Conservation (phyloP, 2,113 vertebrate genomes). For the Struthio camelus region DNA sequence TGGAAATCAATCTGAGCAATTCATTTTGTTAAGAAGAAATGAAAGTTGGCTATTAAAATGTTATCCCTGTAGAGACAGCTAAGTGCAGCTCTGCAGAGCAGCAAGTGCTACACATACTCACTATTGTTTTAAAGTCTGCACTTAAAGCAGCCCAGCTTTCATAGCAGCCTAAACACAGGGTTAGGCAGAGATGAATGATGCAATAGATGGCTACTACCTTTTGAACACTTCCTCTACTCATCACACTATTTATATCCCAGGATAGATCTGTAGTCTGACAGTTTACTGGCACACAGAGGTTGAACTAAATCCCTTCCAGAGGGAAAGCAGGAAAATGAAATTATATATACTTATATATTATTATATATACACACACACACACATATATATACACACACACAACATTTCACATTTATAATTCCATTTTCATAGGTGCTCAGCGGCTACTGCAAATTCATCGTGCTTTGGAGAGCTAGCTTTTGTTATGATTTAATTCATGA, state of each 20-base stretch:
- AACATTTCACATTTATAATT: not conserved
- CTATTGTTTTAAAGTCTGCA: not conserved
- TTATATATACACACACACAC: fast-evolving
- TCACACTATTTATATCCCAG: not conserved
- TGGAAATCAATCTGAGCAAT: not conserved
- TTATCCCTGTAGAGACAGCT: not conserved
- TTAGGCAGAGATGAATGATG: not conserved
- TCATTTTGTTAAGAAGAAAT: not conserved
- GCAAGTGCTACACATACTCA: not conserved
- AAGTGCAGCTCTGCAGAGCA: not conserved
- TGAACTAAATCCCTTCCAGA: not conserved
- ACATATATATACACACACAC: fast-evolving
- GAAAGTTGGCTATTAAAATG: not conserved
- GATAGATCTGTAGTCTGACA: not conserved
- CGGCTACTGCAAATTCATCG: fast-evolving
- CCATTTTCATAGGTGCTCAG: not conserved
- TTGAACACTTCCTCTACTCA: not conserved
- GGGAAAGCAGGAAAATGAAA: not conserved
- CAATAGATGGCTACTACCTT: not conserved
- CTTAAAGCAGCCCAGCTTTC: not conserved
- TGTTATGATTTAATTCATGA: not conserved
- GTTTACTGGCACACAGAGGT: not conserved
- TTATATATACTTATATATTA: too few species aligned
- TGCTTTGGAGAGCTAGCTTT: not conserved
- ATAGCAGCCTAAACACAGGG: not conserved